Evolutionary conservation across 2,113 vertebrate genomes (phyloP).

Genomic region (Orientallactaga bullata): DNA sequence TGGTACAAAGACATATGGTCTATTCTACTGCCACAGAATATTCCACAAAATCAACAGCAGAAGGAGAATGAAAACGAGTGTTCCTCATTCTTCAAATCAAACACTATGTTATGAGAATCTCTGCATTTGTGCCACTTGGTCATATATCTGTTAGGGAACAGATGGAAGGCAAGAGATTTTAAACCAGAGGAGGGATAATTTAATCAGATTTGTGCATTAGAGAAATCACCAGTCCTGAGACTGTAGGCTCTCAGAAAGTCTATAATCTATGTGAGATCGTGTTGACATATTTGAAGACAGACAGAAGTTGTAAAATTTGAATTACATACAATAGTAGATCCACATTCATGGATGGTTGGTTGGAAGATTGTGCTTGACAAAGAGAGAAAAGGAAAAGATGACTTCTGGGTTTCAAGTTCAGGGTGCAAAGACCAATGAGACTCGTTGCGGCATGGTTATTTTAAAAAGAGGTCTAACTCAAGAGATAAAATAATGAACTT

Average conservation of each 20-base stretch:
- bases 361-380: not conserved
- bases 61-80: constrained; percentile 31
- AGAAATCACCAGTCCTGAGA: constrained; percentile 38
- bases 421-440: not conserved
- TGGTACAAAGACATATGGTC: not conserved
- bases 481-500: not conserved
- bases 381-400: not conserved
- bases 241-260: constrained; percentile 34
- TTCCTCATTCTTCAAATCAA: not conserved
- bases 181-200: constrained; percentile 47
- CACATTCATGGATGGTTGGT: not conserved
- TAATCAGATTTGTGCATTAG: constrained; percentile 46
- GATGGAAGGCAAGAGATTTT: constrained; percentile 49
- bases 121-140: constrained; percentile 38
- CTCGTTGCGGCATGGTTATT: not conserved
- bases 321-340: not conserved
- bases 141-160: constrained; percentile 17
- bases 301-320: not conserved
- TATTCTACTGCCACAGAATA: constrained; percentile 11
- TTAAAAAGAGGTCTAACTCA: not conserved
- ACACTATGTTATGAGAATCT: not conserved
- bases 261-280: not conserved
- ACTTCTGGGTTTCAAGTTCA: not conserved
- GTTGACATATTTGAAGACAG: not conserved
- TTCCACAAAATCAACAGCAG: constrained; percentile 19